Evolutionary conservation across 2,888 invertebrate genomes (phyloP).

Genomic region (Sphaerophoria taeniata): DNA sequence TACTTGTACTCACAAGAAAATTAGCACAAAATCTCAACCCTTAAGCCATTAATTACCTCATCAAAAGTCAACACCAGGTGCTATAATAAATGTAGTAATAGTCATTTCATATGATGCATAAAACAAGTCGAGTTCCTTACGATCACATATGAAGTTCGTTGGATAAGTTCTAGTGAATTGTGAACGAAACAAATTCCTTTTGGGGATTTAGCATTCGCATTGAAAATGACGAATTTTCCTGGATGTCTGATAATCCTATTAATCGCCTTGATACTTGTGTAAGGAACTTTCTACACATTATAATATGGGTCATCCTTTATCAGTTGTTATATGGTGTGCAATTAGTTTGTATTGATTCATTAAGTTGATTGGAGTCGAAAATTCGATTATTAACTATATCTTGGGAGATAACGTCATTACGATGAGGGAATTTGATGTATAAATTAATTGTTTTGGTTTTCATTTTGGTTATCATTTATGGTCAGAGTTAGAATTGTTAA

Average conservation of each 20-base stretch:
- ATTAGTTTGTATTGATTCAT: conserved; percentile 41
- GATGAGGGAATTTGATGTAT: too few relatives aligned
- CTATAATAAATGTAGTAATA: not conserved
- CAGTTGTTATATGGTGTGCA: conserved; percentile 39
- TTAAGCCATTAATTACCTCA: conserved; percentile 3
- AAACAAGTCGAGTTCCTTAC: not conserved
- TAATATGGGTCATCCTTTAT: conserved; percentile 28
- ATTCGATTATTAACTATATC: not conserved
- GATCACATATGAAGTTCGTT: not conserved
- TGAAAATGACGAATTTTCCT: conserved; percentile 7
- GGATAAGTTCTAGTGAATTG: not conserved
- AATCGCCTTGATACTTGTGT: not conserved
- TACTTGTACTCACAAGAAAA: not conserved
- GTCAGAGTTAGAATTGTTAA: too few relatives aligned
- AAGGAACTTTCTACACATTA: not conserved
- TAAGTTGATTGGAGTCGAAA: not conserved
- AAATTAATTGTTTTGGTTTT: too few relatives aligned
- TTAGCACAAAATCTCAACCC: conserved; percentile 9
- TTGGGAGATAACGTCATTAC: not conserved
- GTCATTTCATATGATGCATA: too few relatives aligned
- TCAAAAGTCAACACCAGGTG: not conserved
- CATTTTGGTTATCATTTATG: too few relatives aligned
- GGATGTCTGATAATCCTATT: conserved; percentile 44
- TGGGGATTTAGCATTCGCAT: not conserved
- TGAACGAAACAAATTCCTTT: not conserved